Conservation (phyloP, 2,888 invertebrate species). For the Eristalinus aeneus region DNA sequence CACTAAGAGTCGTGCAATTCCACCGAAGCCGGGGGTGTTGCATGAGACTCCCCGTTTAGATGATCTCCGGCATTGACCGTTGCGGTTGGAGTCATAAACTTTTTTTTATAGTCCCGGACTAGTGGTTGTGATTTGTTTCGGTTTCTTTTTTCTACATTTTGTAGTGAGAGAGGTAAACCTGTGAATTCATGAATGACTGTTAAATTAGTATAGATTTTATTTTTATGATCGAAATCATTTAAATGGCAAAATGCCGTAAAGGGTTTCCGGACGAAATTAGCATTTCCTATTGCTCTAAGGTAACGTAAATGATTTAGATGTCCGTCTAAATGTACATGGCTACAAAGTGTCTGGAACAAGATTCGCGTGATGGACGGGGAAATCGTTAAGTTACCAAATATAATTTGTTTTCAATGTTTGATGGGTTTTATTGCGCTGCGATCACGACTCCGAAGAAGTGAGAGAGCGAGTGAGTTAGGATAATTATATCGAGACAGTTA, state of each 20-base stretch:
- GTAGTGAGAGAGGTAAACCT: background rate
- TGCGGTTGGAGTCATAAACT: slow-evolving; percentile 30
- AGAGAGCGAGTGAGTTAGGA: background rate
- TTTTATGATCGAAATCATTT: background rate
- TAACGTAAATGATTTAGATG: background rate
- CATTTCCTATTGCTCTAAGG: background rate
- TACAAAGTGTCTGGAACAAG: background rate
- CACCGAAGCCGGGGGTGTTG: background rate
- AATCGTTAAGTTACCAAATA: background rate
- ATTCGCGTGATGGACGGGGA: background rate
- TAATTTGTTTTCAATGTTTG: slow-evolving; percentile 1
- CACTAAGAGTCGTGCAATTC: slow-evolving; percentile 5
- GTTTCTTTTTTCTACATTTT: background rate
- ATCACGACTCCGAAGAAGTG: background rate
- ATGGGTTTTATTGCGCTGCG: slow-evolving; percentile 21
- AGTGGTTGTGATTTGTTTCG: slow-evolving; percentile 31
- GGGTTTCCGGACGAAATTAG: background rate
- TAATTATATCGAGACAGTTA: slow-evolving; percentile 23
- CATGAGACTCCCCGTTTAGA: slow-evolving; percentile 22
- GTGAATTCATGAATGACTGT: background rate
- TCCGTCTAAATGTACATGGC: background rate
- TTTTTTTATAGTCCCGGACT: slow-evolving; percentile 22
- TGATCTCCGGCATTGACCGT: slow-evolving; percentile 52
- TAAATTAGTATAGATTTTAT: background rate
- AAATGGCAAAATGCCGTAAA: background rate